These are phyloP conservation scores for Tanytarsus gracilentus DNA, from an alignment of 2,888 invertebrate genomes.

Conservation along the genomic window DNA sequence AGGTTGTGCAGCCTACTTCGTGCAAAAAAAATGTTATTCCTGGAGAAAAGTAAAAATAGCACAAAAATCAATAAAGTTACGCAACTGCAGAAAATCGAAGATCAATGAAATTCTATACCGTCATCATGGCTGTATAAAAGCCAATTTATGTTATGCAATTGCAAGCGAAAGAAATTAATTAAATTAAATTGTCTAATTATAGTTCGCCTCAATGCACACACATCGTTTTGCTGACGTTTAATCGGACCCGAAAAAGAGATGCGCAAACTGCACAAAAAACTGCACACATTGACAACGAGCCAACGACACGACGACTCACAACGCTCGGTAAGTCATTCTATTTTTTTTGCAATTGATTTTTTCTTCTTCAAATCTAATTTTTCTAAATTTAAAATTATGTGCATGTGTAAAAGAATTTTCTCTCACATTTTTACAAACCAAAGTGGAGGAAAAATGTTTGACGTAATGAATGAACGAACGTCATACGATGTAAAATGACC, in stretches of 20 bases:
- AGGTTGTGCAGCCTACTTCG: not conserved
- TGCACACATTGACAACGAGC: too few species aligned
- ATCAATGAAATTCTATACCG: too few species aligned
- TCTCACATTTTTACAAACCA: too few species aligned
- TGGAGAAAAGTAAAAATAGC: not conserved
- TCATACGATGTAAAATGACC: slow-evolving; percentile 1
- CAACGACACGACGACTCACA: too few species aligned
- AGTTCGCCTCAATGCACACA: slow-evolving; percentile 13
- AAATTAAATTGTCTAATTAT: slow-evolving; percentile 18
- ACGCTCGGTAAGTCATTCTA: too few species aligned
- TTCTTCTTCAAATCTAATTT: too few species aligned
- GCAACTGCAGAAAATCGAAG: not conserved
- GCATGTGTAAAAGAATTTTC: too few species aligned
- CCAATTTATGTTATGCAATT: not conserved
- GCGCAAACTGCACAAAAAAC: too few species aligned
- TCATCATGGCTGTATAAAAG: too few species aligned
- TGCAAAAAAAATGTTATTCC: not conserved
- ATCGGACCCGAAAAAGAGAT: too few species aligned
- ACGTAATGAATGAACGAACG: slow-evolving; percentile 4
- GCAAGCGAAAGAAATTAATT: slow-evolving; percentile 11
- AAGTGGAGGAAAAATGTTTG: not conserved
- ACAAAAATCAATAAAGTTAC: slow-evolving; percentile 5
- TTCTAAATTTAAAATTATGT: too few species aligned
- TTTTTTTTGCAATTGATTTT: too few species aligned
- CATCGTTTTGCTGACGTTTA: slow-evolving; percentile 13